Percentiles rank a stretch among this genome's conserved stretches.
These are phyloP conservation scores for Caligus rogercresseyi DNA, from an alignment of 1,140 invertebrate species.

Conservation along the genomic window DNA sequence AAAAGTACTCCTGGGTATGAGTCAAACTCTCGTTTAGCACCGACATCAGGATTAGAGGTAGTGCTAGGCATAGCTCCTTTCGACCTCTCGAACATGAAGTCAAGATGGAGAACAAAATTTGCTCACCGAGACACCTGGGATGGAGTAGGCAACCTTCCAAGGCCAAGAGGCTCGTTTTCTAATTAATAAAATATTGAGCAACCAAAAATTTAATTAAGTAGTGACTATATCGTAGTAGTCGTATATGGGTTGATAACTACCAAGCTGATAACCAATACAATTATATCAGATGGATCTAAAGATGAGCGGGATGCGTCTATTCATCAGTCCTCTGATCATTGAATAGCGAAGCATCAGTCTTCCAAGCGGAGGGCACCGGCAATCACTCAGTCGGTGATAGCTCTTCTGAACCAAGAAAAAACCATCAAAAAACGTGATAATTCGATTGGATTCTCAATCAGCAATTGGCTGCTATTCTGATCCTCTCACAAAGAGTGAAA, in stretches of 20 bases:
- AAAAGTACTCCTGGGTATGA: background rate
- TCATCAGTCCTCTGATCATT: background rate
- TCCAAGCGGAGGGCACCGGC: background rate
- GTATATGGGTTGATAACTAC: background rate
- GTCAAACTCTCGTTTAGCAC: no score
- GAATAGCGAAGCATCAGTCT: background rate
- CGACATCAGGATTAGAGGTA: no score
- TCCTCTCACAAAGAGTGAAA: background rate
- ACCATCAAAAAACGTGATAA: background rate
- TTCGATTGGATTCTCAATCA: background rate
- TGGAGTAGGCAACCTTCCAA: background rate
- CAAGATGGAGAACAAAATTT: no score
- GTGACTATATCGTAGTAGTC: background rate
- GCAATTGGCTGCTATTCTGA: background rate
- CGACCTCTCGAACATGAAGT: no score
- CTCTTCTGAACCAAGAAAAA: background rate
- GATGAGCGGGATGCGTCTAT: background rate
- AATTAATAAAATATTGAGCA: background rate
- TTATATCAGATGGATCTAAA: background rate
- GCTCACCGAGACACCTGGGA: no score
- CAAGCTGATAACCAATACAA: no score
- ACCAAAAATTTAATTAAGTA: background rate
- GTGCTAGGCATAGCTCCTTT: no score
- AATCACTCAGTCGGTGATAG: background rate
- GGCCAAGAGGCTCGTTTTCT: background rate